Evolutionary conservation across 2,888 invertebrate species (phyloP).

Genomic region (Nasonia oneida): DNA sequence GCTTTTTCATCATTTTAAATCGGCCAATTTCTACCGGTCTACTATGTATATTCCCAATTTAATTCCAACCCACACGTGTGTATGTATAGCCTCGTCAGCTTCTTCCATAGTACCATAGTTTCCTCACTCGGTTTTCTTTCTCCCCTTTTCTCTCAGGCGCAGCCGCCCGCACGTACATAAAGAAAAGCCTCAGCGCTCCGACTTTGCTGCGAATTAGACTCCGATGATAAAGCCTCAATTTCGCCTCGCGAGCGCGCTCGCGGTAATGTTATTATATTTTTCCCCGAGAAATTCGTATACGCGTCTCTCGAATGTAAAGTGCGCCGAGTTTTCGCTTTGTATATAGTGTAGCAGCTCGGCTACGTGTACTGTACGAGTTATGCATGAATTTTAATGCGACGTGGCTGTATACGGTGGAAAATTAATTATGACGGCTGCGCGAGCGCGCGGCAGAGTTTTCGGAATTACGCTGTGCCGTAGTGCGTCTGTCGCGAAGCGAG

Average conservation of each 20-base stretch:
- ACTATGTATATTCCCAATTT: background rate
- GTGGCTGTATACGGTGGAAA: background rate
- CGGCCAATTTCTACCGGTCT: too few species aligned
- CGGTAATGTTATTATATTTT: slow-evolving; percentile 35
- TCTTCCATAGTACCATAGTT: background rate
- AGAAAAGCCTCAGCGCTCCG: background rate
- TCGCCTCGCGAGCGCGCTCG: background rate
- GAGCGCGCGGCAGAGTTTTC: background rate
- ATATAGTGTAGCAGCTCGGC: background rate
- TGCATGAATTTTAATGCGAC: slow-evolving; percentile 25
- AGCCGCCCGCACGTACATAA: background rate
- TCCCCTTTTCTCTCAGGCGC: too few species aligned
- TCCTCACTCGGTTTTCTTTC: too few species aligned
- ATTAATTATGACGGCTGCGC: background rate
- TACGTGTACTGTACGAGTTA: background rate
- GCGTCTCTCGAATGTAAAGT: background rate
- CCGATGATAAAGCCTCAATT: slow-evolving; percentile 28
- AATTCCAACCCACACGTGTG: background rate
- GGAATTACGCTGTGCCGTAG: background rate
- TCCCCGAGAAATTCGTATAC: background rate
- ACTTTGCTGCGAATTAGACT: slow-evolving; percentile 26
- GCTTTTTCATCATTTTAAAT: too few species aligned
- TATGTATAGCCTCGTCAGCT: background rate
- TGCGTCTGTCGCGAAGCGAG: too few species aligned
- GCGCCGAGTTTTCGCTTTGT: background rate